These are phyloP conservation scores for Cremastinae sp. DNA, from an alignment of 2,888 invertebrate species.

Conservation along the genomic window DNA sequence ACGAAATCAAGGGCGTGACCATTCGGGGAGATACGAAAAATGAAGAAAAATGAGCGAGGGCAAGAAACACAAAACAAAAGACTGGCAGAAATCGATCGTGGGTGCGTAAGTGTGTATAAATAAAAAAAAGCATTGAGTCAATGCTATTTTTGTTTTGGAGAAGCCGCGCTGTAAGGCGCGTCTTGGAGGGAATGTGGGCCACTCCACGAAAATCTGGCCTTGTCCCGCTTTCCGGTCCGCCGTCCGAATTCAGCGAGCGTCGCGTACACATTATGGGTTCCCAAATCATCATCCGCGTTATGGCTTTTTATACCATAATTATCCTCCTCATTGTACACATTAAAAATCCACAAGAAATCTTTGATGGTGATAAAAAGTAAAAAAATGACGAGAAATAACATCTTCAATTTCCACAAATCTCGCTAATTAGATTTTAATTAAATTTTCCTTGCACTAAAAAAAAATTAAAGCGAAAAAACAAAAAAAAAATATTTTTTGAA, in stretches of 20 bases:
- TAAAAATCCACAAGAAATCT: too few relatives aligned
- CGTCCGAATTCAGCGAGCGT: constrained; percentile 17
- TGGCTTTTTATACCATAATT: background rate
- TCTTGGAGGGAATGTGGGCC: constrained; percentile 66
- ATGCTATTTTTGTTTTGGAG: constrained; percentile 59
- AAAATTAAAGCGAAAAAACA: too few relatives aligned
- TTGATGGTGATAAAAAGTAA: too few relatives aligned
- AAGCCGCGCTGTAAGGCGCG: constrained; percentile 29
- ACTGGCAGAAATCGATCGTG: background rate
- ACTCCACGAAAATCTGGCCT: constrained; percentile 68
- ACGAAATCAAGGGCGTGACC: constrained; percentile 13
- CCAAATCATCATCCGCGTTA: background rate
- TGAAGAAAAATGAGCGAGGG: constrained; percentile 1
- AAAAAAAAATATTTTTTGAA: too few relatives aligned
- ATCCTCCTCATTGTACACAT: too few relatives aligned
- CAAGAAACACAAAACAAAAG: too few relatives aligned
- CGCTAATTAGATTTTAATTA: too few relatives aligned
- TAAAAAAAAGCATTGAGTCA: constrained; percentile 47
- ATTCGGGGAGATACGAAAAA: background rate
- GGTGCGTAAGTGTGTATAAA: constrained; percentile 25
- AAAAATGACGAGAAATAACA: too few relatives aligned
- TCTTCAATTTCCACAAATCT: too few relatives aligned
- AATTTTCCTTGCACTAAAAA: too few relatives aligned
- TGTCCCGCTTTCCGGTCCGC: constrained; percentile 67
- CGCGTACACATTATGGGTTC: constrained; percentile 10